phyloP scores from a whole-genome alignment of 2,888 invertebrate species.

The Tachina grossa region DNA sequence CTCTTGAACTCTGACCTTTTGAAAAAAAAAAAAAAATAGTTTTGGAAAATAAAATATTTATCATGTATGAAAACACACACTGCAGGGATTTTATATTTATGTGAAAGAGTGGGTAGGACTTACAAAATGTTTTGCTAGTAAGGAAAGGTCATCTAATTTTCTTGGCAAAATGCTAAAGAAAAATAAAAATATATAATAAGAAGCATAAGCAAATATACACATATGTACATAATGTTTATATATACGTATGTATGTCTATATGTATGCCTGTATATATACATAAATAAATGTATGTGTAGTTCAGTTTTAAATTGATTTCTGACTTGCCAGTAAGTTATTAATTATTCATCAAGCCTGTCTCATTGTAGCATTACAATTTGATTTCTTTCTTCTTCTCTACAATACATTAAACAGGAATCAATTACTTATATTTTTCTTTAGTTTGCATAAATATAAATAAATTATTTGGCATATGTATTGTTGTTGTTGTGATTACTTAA shows the following conservation, averaged over 20 bases:
- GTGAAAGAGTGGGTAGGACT: not conserved
- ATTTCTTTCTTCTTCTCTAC: not conserved
- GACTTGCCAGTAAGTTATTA: not conserved
- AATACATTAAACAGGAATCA: not conserved
- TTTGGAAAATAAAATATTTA: conserved; percentile 12
- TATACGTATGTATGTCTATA: too few species aligned
- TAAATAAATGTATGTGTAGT: too few species aligned
- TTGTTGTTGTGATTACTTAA: not conserved
- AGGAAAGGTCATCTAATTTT: conserved; percentile 19
- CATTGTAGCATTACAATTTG: not conserved
- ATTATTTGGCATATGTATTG: not conserved
- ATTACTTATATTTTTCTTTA: not conserved
- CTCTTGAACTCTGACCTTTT: conserved; percentile 40
- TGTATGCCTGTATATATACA: too few species aligned
- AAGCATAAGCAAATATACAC: not conserved
- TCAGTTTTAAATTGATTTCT: not conserved
- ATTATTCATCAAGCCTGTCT: not conserved
- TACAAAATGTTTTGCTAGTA: conserved; percentile 1
- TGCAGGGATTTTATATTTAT: not conserved
- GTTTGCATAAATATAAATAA: conserved; percentile 6
- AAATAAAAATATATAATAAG: too few species aligned
- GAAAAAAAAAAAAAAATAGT: conserved; percentile 19
- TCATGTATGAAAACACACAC: not conserved
- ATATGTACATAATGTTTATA: too few species aligned
- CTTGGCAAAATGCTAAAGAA: not conserved